These are phyloP conservation scores for Mormoops blainvillei DNA, from an alignment of 2,113 vertebrate genomes.

Conservation along the genomic window DNA sequence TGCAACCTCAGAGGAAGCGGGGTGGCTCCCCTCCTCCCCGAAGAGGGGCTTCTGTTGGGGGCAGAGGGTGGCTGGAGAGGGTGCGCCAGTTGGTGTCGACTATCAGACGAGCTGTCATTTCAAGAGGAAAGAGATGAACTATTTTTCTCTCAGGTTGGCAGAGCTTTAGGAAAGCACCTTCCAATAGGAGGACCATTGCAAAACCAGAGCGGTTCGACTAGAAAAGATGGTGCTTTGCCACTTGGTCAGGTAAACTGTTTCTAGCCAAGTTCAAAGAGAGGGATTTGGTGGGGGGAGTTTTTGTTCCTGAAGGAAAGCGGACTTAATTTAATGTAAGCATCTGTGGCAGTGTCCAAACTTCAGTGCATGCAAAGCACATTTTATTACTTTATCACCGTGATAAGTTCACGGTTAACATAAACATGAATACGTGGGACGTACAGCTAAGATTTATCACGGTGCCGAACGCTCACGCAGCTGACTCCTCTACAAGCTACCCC, in stretches of 20 bases:
- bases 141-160: not conserved
- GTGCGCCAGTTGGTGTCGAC: not conserved
- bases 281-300: not conserved
- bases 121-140: not conserved
- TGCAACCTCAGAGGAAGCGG: not conserved
- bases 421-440: not conserved
- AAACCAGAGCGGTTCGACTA: not conserved
- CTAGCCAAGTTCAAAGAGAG: not conserved
- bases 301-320: not conserved
- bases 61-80: not conserved
- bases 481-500: not conserved
- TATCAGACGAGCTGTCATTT: not conserved
- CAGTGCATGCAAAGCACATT: not conserved
- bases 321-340: not conserved
- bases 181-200: not conserved
- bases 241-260: not conserved
- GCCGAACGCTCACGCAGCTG: not conserved
- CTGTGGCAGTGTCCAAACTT: not conserved
- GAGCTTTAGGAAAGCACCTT: not conserved
- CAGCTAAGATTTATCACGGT: not conserved
- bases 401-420: not conserved
- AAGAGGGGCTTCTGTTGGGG: not conserved
- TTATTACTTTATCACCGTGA: not conserved
- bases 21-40: not conserved
- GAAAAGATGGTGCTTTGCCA: not conserved